These are phyloP conservation scores for Phenganax marumi DNA, from an alignment of 92 coral and sea anemone species.

Conservation along the genomic window DNA sequence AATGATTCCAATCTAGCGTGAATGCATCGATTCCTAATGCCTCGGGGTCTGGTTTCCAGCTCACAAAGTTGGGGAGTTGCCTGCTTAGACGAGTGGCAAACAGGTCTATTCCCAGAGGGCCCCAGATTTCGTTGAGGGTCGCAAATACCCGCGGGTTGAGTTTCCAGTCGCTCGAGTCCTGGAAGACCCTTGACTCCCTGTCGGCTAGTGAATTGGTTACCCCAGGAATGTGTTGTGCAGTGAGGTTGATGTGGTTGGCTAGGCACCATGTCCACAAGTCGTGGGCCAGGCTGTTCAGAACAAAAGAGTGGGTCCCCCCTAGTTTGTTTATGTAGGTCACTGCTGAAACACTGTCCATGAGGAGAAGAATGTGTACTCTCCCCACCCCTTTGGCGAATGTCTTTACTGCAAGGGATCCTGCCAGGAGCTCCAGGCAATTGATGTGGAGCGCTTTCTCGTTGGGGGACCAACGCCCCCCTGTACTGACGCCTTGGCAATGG, in stretches of 20 bases:
- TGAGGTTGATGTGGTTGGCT: constrained; percentile 14
- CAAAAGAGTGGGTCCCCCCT: constrained; percentile 37
- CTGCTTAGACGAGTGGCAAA: constrained; percentile 15
- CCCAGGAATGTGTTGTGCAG: constrained; percentile 22
- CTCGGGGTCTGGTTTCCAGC: constrained; percentile 24
- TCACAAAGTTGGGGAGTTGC: constrained; percentile 15
- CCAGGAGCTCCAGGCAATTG: constrained; percentile 53
- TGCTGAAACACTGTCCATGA: constrained; percentile 44
- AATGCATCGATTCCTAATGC: constrained; percentile 12
- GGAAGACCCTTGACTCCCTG: constrained; percentile 35
- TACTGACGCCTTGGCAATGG: constrained; percentile 47
- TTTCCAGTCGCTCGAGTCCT: constrained; percentile 25
- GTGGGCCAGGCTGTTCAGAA: constrained; percentile 34
- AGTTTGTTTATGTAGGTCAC: constrained; percentile 32
- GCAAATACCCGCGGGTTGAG: constrained; percentile 7
- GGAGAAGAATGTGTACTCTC: constrained; percentile 32
- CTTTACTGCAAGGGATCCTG: constrained; percentile 43
- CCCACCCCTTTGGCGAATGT: constrained; percentile 27
- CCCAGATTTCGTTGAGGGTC: constrained; percentile 16
- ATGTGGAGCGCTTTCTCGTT: constrained; percentile 56
- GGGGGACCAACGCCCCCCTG: constrained; percentile 62
- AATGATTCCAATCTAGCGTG: constrained; percentile 18
- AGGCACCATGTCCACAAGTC: constrained; percentile 35
- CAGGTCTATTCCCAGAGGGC: constrained; percentile 10
- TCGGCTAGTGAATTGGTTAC: constrained; percentile 18